phyloP scores from a whole-genome alignment of 2,113 vertebrate species.

The Microtus montanus region DNA sequence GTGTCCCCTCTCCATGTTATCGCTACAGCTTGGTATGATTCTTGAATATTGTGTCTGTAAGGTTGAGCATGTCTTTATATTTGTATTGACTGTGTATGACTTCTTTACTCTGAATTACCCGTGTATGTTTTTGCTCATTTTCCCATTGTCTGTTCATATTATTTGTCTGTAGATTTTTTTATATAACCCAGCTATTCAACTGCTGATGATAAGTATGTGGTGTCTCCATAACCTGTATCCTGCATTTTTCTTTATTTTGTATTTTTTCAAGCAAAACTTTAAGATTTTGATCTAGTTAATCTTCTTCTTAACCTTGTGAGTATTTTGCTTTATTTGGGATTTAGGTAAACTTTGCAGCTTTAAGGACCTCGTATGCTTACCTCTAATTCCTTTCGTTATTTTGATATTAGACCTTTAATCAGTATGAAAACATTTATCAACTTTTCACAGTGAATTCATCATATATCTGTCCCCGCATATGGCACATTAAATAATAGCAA shows the following conservation, averaged over 20 bases:
- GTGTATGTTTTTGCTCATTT: not conserved
- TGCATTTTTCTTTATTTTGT: not conserved
- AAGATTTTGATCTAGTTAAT: not conserved
- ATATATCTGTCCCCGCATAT: not conserved
- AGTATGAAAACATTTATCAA: not conserved
- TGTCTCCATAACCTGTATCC: not conserved
- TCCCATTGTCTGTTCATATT: not conserved
- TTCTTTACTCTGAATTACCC: not conserved
- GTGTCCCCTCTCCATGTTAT: not conserved
- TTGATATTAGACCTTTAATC: not conserved
- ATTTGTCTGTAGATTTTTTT: not conserved
- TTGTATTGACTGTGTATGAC: conserved; percentile 22
- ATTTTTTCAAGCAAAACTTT: not conserved
- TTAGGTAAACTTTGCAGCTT: conserved; percentile 13
- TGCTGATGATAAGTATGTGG: not conserved
- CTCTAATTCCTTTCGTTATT: not conserved
- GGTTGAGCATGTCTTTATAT: not conserved
- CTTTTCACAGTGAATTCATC: not conserved
- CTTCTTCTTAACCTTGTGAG: not conserved
- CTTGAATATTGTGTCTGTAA: not conserved
- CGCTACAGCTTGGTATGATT: not conserved
- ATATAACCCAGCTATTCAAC: not conserved
- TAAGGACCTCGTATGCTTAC: not conserved
- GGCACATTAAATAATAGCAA: not conserved
- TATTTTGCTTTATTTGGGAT: not conserved